Conservation (phyloP, 2,113 vertebrate species). For the Phalacrocorax brasilianus region DNA sequence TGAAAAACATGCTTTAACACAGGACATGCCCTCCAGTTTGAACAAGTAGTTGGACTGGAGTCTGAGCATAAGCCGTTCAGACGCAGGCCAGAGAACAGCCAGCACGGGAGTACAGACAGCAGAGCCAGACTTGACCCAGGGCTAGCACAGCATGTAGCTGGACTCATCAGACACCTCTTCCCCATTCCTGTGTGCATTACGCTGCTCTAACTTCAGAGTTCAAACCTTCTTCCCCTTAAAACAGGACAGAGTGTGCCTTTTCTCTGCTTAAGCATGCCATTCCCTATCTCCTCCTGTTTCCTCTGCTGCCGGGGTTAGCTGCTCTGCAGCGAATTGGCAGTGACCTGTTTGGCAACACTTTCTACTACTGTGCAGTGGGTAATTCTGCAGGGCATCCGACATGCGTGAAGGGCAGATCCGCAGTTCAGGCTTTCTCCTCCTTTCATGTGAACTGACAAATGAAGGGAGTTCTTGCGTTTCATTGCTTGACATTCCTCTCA, state of each 20-base stretch:
- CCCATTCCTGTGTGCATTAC: background rate
- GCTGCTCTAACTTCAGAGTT: background rate
- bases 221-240: background rate
- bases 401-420: background rate
- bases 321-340: background rate
- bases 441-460: background rate
- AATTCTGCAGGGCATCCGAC: background rate
- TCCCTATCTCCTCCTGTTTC: background rate
- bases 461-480: background rate
- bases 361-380: background rate
- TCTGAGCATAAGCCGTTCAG: background rate
- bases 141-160: background rate
- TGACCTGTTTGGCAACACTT: background rate
- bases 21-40: background rate
- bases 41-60: background rate
- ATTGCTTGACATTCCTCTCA: background rate
- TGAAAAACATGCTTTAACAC: accelerated
- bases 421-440: background rate
- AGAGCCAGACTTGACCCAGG: background rate
- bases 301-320: background rate
- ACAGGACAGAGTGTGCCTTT: background rate
- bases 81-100: background rate
- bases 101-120: accelerated
- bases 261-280: background rate
- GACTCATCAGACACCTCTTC: background rate